phyloP scores from a whole-genome alignment of 1,140 invertebrate species.

The Sycobia sp. region DNA sequence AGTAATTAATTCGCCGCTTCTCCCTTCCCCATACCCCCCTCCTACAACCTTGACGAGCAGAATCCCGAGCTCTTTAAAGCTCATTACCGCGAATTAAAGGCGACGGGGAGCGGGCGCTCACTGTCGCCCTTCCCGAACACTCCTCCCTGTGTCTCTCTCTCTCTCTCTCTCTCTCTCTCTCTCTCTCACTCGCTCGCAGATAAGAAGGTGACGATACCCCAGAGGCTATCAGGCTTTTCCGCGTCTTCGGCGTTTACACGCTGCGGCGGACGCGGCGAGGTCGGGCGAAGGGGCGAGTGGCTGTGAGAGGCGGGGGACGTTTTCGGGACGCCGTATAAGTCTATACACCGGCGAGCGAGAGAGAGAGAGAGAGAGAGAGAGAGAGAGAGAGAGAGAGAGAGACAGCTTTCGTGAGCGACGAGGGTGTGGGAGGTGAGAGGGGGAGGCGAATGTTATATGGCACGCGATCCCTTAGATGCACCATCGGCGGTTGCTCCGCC shows the following conservation, averaged over 20 bases:
- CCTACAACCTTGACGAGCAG: too few species aligned
- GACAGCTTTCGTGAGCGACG: too few species aligned
- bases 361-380: too few species aligned
- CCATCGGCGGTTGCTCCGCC: background rate
- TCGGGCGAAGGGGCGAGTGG: too few species aligned
- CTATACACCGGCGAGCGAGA: background rate
- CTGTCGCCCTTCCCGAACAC: too few species aligned
- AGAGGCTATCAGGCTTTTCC: conserved; percentile 6
- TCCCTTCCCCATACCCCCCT: background rate
- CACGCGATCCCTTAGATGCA: conserved; percentile 10
- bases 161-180: background rate
- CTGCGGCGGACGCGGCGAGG: conserved; percentile 5
- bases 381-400: too few species aligned
- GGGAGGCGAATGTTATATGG: background rate
- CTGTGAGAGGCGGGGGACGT: too few species aligned
- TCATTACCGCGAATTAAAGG: conserved; percentile 8
- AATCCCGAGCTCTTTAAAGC: conserved; percentile 2
- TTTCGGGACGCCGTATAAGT: too few species aligned
- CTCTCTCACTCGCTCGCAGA: too few species aligned
- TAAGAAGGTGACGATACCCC: background rate
- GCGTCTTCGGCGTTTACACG: conserved; percentile 1
- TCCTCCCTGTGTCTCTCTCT: background rate
- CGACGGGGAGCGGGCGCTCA: background rate
- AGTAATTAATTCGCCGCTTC: background rate
- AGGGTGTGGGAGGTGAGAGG: too few species aligned